Evolutionary conservation across 2,888 invertebrate genomes (phyloP), one percentile per base, ranked within the genome.

Genomic region (Eupithecia tripunctaria): DNA sequence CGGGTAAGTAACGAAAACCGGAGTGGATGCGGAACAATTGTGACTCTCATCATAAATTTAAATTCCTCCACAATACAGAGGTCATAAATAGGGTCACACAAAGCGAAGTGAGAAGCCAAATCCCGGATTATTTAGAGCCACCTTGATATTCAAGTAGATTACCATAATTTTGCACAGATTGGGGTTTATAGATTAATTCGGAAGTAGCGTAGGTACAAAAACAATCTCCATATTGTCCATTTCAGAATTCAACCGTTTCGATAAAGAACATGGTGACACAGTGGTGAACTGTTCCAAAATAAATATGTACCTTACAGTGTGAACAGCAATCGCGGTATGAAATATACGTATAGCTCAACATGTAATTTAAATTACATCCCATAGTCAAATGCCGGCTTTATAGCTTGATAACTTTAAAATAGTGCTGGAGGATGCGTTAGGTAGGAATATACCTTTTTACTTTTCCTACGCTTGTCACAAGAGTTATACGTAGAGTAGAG

Each of bases 101-200:
- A 82, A 81, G 80, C 79, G 81, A 84, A 85, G 84, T 81, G 80
- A 81, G 85, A 82, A 73, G 51, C 74, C 72, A 77, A 76, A 69
- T 73, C 72, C 68, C 64, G 72, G 70, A 73, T 79, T 75, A 77
- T 79, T 79, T 76, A 76, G 70, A 74, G 64, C 67, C 63, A 71
- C 68, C 71, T 71, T 74, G 32, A 71, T 71, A 74, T 68, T 74
- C 68, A 56, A 67, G 71, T 79, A 81, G 85, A 89, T 89, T 88
- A 87, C 77, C 88, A 87, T 89, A 88, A 87, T 82, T 88, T 86
- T 84, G 79, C 81, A 81, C 81, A 83, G 84, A 85, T 85, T 84
- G 81, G 83, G 78, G 79, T 64, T 65, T 81, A 78, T 81, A 77
- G 81, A 84, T 85, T 86, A 85, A 64, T 65, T 62, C 68, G 60